Evolutionary conservation across 1,140 invertebrate species (phyloP).

Genomic region (Cyrtorhinus lividipennis): DNA sequence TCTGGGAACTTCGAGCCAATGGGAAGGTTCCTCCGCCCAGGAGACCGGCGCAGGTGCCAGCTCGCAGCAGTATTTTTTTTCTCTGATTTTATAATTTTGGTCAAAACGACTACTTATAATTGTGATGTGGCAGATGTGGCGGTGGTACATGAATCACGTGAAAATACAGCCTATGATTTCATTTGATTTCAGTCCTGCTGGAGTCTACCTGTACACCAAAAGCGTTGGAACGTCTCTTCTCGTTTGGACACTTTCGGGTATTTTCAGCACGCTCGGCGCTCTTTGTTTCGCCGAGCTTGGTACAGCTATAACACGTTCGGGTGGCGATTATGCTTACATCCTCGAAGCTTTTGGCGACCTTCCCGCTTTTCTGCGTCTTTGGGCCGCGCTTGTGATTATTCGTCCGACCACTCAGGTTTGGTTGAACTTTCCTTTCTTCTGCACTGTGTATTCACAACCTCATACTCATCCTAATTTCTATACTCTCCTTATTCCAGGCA

Average conservation of each 20-base stretch:
- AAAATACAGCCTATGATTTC: too few species aligned
- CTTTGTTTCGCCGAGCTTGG: slow-evolving; percentile 77
- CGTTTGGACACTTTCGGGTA: slow-evolving; percentile 57
- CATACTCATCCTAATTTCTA: too few species aligned
- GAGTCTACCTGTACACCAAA: slow-evolving; percentile 43
- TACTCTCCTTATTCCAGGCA: slow-evolving; percentile 30
- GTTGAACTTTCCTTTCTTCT: background rate
- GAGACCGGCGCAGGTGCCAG: too few species aligned
- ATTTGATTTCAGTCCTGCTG: slow-evolving; percentile 11
- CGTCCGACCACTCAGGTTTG: slow-evolving; percentile 50
- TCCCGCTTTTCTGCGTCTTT: slow-evolving; percentile 71
- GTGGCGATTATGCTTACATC: slow-evolving; percentile 80
- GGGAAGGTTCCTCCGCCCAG: too few species aligned
- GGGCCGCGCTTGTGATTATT: slow-evolving; percentile 75
- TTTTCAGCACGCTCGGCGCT: slow-evolving; percentile 59
- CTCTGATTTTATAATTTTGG: too few species aligned
- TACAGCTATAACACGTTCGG: slow-evolving; percentile 52
- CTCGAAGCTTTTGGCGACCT: slow-evolving; percentile 76
- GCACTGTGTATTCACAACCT: too few species aligned
- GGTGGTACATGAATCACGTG: too few species aligned
- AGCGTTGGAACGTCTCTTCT: slow-evolving; percentile 52
- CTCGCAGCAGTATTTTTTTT: too few species aligned
- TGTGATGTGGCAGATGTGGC: too few species aligned
- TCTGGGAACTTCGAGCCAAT: too few species aligned
- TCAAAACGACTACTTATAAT: too few species aligned